Conservation (phyloP, 2,888 invertebrate species). For the Cecidostiba fungosa region DNA sequence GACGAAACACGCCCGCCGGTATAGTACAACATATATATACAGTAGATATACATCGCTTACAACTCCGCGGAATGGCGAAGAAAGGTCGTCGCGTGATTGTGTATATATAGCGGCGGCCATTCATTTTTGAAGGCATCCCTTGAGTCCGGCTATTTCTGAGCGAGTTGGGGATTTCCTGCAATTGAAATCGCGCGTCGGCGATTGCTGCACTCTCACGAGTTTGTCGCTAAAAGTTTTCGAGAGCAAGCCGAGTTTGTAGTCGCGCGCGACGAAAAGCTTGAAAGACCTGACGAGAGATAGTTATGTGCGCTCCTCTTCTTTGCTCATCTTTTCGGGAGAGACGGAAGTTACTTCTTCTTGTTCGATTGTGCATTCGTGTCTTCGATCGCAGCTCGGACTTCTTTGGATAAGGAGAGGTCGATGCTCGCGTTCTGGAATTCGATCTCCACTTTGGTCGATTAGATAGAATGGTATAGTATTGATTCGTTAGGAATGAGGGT, state of each 20-base stretch:
- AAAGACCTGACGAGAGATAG: constrained; percentile 9
- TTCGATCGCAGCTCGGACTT: background rate
- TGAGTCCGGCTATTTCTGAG: background rate
- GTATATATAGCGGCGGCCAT: background rate
- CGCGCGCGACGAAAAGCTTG: background rate
- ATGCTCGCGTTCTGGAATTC: background rate
- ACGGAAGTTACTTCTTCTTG: background rate
- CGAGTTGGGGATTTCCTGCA: background rate
- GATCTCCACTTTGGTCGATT: background rate
- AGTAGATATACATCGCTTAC: background rate
- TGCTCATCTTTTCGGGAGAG: constrained; percentile 1
- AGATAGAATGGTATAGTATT: background rate
- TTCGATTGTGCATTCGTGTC: background rate
- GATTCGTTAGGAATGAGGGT: too few species aligned
- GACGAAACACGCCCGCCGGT: background rate
- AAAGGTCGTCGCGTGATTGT: background rate
- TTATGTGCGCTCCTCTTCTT: constrained; percentile 10
- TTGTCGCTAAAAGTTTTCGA: constrained; percentile 5
- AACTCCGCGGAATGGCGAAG: background rate
- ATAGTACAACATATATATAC: too few species aligned
- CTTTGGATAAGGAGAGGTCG: background rate
- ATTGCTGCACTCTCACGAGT: constrained; percentile 9
- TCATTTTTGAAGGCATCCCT: background rate
- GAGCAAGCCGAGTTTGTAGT: background rate
- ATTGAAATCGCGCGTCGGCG: background rate